phyloP scores from a whole-genome alignment of 2,888 invertebrate genomes.

The Torymus auratus region DNA sequence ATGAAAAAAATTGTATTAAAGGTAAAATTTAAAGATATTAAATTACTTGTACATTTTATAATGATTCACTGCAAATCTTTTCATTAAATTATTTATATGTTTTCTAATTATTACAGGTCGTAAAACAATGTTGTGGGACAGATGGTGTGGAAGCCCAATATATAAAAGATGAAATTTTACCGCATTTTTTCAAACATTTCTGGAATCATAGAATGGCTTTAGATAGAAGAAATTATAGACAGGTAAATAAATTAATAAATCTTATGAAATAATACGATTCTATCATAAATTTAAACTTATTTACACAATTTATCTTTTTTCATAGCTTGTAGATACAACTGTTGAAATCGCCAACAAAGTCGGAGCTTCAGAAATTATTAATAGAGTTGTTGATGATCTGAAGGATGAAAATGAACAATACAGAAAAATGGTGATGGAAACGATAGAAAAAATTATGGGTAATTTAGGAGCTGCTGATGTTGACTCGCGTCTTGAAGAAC shows the following conservation, averaged over 20 bases:
- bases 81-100: slow-evolving; percentile 23
- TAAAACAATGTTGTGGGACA: slow-evolving; percentile 99
- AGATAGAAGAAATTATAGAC: slow-evolving; percentile 97
- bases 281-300: neutral
- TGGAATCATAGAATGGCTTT: slow-evolving; percentile 99
- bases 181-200: slow-evolving; percentile 99
- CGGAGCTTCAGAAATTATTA: slow-evolving; percentile 99
- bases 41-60: neutral
- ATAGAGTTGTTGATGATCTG: slow-evolving; percentile 98
- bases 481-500: slow-evolving; percentile 98
- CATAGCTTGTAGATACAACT: slow-evolving; percentile 95
- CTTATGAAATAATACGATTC: neutral
- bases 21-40: slow-evolving; percentile 76
- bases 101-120: slow-evolving; percentile 81
- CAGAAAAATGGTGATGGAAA: slow-evolving; percentile 99
- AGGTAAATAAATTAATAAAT: slow-evolving; percentile 76
- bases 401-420: slow-evolving; percentile 99
- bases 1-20: slow-evolving; percentile 99
- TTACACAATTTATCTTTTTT: slow-evolving; percentile 54
- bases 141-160: slow-evolving; percentile 99
- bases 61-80: too few relatives aligned
- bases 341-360: slow-evolving; percentile 99
- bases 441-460: slow-evolving; percentile 98
- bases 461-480: slow-evolving; percentile 98
- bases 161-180: slow-evolving; percentile 99